phyloP scores from a whole-genome alignment of 2,888 invertebrate species.

The Dicyrtomina minuta region DNA sequence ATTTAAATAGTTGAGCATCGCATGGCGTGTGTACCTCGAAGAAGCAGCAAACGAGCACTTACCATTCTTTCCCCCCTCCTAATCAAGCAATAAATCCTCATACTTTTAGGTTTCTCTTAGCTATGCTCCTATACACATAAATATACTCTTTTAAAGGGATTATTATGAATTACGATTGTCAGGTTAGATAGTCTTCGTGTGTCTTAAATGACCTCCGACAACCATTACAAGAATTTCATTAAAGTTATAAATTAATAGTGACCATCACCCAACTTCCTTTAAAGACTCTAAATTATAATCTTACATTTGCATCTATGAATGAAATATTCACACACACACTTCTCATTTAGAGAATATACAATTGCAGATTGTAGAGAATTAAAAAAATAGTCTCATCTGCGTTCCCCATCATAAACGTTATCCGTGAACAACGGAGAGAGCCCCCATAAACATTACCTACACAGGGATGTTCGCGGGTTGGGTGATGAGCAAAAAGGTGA shows the following conservation, averaged over 20 bases:
- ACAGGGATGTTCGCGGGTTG: background rate
- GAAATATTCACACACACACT: background rate
- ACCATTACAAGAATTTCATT: constrained; percentile 26
- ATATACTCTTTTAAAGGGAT: background rate
- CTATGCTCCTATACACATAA: background rate
- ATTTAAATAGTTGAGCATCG: constrained; percentile 8
- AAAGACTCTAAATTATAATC: constrained; percentile 18
- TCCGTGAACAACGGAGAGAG: too few species aligned
- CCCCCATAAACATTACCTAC: background rate
- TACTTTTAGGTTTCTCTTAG: constrained; percentile 8
- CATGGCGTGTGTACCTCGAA: constrained; percentile 1
- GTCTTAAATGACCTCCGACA: constrained; percentile 31
- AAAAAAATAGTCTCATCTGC: background rate
- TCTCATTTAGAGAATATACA: background rate
- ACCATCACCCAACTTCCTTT: constrained; percentile 28
- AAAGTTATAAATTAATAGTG: constrained; percentile 25
- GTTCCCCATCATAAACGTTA: background rate
- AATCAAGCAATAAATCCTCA: constrained; percentile 9
- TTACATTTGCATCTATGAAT: background rate
- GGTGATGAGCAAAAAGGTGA: constrained; percentile 20
- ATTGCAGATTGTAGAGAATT: too few species aligned
- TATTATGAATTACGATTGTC: too few species aligned
- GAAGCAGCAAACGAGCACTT: constrained; percentile 14
- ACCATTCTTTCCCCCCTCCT: background rate
- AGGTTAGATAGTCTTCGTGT: background rate